Evolutionary conservation across 2,888 invertebrate genomes (phyloP).

Genomic region (Agrenia bidenticulata): DNA sequence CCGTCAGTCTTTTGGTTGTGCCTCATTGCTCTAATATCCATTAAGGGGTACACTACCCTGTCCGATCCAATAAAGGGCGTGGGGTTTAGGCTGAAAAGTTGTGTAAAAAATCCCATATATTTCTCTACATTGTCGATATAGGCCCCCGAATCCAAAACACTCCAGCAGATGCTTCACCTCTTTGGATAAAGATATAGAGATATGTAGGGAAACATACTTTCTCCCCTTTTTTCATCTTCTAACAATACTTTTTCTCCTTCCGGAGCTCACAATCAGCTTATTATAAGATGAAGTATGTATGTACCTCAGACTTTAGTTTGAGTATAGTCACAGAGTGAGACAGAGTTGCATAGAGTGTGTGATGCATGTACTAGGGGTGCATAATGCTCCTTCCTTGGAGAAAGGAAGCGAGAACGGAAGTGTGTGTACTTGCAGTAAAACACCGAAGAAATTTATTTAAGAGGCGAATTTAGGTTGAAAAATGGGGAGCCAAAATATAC

Average conservation of each 20-base stretch:
- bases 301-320: too few relatives aligned
- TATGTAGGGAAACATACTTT: not conserved
- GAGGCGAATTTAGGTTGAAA: not conserved
- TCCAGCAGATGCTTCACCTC: slow-evolving; percentile 40
- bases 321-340: not conserved
- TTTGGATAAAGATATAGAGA: too few relatives aligned
- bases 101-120: too few relatives aligned
- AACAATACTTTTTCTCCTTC: slow-evolving; percentile 11
- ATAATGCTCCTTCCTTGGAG: slow-evolving; percentile 25
- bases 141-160: slow-evolving; percentile 8
- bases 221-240: slow-evolving; percentile 19
- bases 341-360: not conserved
- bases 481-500: not conserved
- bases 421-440: slow-evolving; percentile 17
- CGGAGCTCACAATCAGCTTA: slow-evolving; percentile 9
- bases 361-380: slow-evolving; percentile 19
- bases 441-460: slow-evolving; percentile 9
- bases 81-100: not conserved
- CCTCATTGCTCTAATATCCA: slow-evolving; percentile 48
- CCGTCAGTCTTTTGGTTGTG: slow-evolving; percentile 30
- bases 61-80: slow-evolving; percentile 36
- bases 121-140: too few relatives aligned
- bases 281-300: too few relatives aligned
- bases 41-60: slow-evolving; percentile 32
- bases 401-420: slow-evolving; percentile 15